These are phyloP conservation scores for Eptatretus burgeri DNA, from an alignment of 2,113 vertebrate species.

Conservation along the genomic window DNA sequence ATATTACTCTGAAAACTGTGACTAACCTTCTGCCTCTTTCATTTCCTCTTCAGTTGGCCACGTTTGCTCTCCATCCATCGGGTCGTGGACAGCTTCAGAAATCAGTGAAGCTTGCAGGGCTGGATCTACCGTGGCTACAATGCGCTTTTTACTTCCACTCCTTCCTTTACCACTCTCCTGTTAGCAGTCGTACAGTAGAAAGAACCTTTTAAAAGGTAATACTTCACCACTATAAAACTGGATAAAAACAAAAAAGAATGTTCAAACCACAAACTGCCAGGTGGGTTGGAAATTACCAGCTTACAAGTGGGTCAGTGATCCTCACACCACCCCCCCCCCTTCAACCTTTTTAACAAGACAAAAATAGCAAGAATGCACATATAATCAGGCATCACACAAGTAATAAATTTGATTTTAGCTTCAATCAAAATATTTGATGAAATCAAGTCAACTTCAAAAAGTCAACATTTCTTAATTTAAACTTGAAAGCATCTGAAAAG, in stretches of 20 bases:
- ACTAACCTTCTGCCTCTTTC: slow-evolving; percentile 43
- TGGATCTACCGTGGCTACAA: slow-evolving; percentile 51
- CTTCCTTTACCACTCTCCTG: slow-evolving; percentile 13
- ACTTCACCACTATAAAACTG: no score
- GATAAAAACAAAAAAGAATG: no score
- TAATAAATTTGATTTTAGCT: no score
- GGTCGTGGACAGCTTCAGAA: slow-evolving; percentile 48
- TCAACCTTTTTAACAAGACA: slow-evolving; percentile 18
- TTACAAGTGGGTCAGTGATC: not conserved
- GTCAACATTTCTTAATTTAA: no score
- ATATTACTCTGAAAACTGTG: no score
- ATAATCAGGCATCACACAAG: no score
- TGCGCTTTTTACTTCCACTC: slow-evolving; percentile 21
- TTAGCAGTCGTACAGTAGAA: slow-evolving; percentile 16
- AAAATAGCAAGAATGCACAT: no score
- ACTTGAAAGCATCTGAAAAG: no score
- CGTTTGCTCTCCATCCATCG: slow-evolving; percentile 86
- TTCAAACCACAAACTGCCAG: not conserved
- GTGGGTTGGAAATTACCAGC: not conserved
- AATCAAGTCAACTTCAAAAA: no score
- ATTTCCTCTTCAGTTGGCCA: slow-evolving; percentile 81
- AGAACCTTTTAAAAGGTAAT: not conserved
- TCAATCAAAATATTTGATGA: no score
- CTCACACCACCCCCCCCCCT: slow-evolving; percentile 20
- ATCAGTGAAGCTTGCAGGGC: slow-evolving; percentile 36